phyloP scores from a whole-genome alignment of 2,797 vertebrate species.

The Syncerus caffer region DNA sequence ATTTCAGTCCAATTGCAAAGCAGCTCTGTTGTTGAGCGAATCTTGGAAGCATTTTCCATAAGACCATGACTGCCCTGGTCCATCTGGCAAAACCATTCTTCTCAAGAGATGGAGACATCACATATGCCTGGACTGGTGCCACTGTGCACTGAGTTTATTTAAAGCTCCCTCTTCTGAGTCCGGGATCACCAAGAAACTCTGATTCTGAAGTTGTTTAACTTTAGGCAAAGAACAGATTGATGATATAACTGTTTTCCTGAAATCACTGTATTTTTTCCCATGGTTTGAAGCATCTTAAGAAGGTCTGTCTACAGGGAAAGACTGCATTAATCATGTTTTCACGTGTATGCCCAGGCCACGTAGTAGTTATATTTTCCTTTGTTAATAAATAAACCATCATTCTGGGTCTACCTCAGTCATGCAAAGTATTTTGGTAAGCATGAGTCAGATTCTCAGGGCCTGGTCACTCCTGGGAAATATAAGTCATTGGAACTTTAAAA shows the following conservation, averaged over 20 bases:
- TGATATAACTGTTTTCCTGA: slow-evolving; percentile 8
- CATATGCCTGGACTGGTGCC: neutral
- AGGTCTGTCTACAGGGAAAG: neutral
- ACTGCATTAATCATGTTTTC: neutral
- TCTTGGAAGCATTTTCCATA: neutral
- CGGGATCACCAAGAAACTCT: neutral
- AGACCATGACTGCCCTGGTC: neutral
- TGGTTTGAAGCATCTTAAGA: neutral
- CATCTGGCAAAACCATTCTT: neutral
- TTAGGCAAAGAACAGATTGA: neutral
- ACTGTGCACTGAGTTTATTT: neutral
- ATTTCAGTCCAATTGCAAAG: neutral
- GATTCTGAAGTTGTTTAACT: neutral
- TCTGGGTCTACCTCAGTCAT: slow-evolving; percentile 21
- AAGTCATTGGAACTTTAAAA: slow-evolving; percentile 16
- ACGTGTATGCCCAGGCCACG: neutral
- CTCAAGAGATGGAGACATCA: neutral
- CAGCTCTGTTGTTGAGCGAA: neutral
- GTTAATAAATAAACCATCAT: slow-evolving; percentile 45
- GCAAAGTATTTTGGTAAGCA: slow-evolving; percentile 52
- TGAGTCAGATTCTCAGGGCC: slow-evolving; percentile 42
- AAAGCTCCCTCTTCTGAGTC: neutral
- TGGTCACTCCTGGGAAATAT: slow-evolving; percentile 29
- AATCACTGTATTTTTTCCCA: neutral
- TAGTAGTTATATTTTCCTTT: slow-evolving; percentile 28